Evolutionary conservation across 1,140 invertebrate species (phyloP), one percentile per base, ranked within the genome.

Genomic region (Trypoxylus dichotomus): DNA sequence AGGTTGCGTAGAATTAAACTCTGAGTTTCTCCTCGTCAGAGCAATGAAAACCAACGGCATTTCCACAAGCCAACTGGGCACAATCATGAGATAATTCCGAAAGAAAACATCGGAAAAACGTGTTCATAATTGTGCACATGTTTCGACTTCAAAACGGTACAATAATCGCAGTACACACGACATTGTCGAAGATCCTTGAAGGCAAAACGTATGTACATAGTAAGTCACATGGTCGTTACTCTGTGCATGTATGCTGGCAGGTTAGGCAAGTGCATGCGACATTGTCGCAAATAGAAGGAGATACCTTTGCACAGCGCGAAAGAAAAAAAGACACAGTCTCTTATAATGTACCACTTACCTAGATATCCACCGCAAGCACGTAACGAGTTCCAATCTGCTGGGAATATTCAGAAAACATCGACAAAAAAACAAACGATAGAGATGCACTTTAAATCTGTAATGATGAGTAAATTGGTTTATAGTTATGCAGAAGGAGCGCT

Each of bases 321-420:
- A 24, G 25, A 5, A 27, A 71, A 71, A 27, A 71, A 21, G 19
- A 15, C n/a, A 74, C n/a, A 21, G 41, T 24, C 74, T 75, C 74
- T 47, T 75, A 19, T 75, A 47, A 75, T 29, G 74, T 75, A 75
- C 74, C 74, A 75, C 74, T 75, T 75, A 75, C 74, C 74, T 75
- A 75, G 74, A 75, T 75, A 75, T 21, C 21, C 60, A 68, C 60
- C 60, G 21, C 60, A 68, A 68, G 25, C 60, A 68, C 27, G 60
- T 54, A 54, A 54, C 15, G 60, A 68, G 24, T 68, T 68, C 60
- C 60, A 68, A 68, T 68, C 60, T 24, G 60, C 27, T 24, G 1
- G 24, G 60, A 27, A 15, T 24, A 25, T 68, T 29, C 24, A 24
- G 47, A 21, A 58, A 8, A 5, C 32, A 37, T 37, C 10, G 32